These are phyloP conservation scores for Tychaedon coryphoeus DNA, from an alignment of 2,113 vertebrate genomes.

Conservation along the genomic window DNA sequence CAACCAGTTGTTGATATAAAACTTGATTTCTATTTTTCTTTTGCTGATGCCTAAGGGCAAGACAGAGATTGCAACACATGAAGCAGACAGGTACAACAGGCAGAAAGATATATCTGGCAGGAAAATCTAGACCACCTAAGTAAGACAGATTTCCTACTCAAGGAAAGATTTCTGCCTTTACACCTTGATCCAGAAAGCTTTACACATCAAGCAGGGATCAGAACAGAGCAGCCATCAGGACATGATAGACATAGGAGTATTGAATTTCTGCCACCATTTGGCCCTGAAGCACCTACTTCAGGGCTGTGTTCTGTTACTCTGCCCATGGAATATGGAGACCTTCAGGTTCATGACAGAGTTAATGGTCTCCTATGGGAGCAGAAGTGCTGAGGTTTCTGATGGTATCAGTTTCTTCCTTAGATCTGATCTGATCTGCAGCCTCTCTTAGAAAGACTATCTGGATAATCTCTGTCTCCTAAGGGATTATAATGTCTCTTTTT, in stretches of 20 bases:
- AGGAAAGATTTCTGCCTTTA: background rate
- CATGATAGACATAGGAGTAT: background rate
- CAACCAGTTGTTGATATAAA: background rate
- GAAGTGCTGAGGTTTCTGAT: background rate
- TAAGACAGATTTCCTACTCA: background rate
- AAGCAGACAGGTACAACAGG: background rate
- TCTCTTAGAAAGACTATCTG: background rate
- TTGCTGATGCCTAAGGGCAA: background rate
- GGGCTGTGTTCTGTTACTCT: background rate
- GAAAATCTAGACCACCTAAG: slow-evolving; percentile 32
- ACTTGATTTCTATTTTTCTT: slow-evolving; percentile 18
- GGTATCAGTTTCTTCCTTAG: background rate
- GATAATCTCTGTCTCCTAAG: background rate
- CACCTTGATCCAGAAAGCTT: background rate
- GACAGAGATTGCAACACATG: background rate
- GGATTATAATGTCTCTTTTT: background rate
- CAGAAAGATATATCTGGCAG: background rate
- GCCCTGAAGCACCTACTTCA: background rate
- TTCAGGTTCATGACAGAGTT: background rate
- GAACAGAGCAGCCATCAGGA: background rate
- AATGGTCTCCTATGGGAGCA: background rate
- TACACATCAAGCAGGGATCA: background rate
- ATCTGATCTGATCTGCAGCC: background rate
- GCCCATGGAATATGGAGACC: background rate
- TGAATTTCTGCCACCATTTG: background rate